These are phyloP conservation scores for Troides helena DNA, from an alignment of 2,888 invertebrate species.

Conservation along the genomic window DNA sequence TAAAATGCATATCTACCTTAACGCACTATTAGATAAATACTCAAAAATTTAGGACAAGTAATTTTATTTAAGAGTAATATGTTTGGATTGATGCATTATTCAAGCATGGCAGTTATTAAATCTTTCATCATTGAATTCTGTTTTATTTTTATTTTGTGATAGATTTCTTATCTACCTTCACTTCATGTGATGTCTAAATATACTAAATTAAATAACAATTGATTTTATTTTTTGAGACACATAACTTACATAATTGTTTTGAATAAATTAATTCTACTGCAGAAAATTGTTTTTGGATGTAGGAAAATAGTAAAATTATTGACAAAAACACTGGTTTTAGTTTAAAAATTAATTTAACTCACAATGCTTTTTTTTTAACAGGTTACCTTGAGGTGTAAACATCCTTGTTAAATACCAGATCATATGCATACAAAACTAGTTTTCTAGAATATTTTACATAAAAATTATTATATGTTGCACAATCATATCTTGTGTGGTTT, in stretches of 20 bases:
- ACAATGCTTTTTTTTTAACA: neutral
- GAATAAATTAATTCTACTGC: no score
- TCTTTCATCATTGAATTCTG: neutral
- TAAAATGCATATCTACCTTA: neutral
- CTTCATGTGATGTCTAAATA: neutral
- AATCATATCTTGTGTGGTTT: neutral
- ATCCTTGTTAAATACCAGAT: constrained; percentile 3
- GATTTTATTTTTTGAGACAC: no score
- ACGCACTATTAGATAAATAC: neutral
- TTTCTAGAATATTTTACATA: constrained; percentile 15
- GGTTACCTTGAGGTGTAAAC: neutral
- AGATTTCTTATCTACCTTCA: neutral
- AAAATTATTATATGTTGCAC: neutral
- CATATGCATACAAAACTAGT: constrained; percentile 21
- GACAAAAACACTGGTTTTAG: neutral
- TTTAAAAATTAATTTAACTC: neutral
- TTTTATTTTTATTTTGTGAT: neutral
- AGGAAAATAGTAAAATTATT: neutral
- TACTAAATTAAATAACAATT: neutral
- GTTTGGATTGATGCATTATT: no score
- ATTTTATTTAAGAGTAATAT: neutral
- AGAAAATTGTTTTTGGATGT: no score
- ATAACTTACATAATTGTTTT: no score
- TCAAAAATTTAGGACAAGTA: neutral
- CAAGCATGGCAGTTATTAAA: neutral